A percentile compares a stretch with the other conserved stretches of the same genome.
Conservation (phyloP, 1,140 invertebrate genomes). For the Grapholita molesta region DNA sequence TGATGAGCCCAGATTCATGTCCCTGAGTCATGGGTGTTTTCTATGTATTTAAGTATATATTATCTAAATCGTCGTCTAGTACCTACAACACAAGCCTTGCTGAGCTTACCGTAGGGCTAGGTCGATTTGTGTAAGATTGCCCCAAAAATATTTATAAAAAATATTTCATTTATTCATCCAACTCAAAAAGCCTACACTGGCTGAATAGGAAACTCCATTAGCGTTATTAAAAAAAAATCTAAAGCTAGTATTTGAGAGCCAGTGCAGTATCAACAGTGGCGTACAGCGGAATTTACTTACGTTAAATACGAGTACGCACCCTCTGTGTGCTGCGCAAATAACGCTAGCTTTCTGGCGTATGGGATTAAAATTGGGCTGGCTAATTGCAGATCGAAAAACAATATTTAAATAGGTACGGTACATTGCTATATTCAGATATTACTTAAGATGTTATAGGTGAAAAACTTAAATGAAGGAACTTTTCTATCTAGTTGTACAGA, state of each 20-base stretch:
- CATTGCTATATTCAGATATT: no score
- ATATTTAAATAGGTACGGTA: no score
- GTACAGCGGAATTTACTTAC: slow-evolving; percentile 77
- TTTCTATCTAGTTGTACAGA: no score
- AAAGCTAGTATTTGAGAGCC: slow-evolving; percentile 26
- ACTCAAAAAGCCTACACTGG: slow-evolving; percentile 5
- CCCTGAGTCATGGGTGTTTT: no score
- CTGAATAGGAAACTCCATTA: slow-evolving; percentile 21
- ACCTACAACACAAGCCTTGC: no score
- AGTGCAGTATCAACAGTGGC: slow-evolving; percentile 50
- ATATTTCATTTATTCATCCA: neutral
- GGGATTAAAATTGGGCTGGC: neutral
- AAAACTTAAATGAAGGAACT: no score
- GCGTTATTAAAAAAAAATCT: slow-evolving; percentile 29
- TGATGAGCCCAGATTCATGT: no score
- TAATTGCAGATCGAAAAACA: neutral
- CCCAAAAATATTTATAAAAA: neutral
- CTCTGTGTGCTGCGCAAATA: slow-evolving; percentile 52
- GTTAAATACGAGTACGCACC: slow-evolving; percentile 73
- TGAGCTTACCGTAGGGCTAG: no score
- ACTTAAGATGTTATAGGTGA: no score
- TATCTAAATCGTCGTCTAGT: no score
- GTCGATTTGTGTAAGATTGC: no score
- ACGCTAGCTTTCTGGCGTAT: neutral
- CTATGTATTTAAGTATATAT: no score